Percentiles rank a stretch among this genome's conserved stretches.
These are phyloP conservation scores for Drosophila anomelani DNA, from an alignment of 2,888 invertebrate species.

Conservation along the genomic window DNA sequence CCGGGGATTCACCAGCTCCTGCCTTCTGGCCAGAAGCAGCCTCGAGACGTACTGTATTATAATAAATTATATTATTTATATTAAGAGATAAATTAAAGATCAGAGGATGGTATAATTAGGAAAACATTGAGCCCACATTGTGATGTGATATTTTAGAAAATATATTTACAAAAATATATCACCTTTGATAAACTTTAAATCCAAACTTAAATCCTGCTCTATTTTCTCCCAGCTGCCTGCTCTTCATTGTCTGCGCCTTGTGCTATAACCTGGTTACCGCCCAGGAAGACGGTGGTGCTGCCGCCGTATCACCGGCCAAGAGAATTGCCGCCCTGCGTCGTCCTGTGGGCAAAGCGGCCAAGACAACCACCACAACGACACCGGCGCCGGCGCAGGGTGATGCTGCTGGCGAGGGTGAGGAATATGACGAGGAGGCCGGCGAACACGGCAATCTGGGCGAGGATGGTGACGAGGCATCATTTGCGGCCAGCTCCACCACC, in stretches of 20 bases:
- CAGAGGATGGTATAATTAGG: neutral
- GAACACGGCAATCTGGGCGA: constrained; percentile 80
- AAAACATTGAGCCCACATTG: neutral
- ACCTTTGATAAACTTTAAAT: too few relatives aligned
- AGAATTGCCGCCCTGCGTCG: constrained; percentile 78
- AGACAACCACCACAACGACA: constrained; percentile 81
- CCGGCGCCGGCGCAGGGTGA: constrained; percentile 69
- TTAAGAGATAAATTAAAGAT: neutral
- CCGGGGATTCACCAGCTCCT: constrained; percentile 17
- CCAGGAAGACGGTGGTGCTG: constrained; percentile 68
- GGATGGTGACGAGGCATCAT: constrained; percentile 85
- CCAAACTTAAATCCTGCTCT: neutral
- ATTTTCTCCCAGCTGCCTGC: constrained; percentile 63
- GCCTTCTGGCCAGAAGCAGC: too few relatives aligned
- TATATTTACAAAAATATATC: too few relatives aligned
- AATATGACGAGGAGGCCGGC: constrained; percentile 83
- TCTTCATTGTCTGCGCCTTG: constrained; percentile 75
- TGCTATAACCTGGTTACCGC: constrained; percentile 73
- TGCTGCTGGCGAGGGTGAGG: constrained; percentile 84
- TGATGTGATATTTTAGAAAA: too few relatives aligned
- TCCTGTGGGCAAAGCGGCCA: constrained; percentile 76
- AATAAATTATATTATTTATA: too few relatives aligned
- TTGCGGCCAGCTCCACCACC: constrained; percentile 84
- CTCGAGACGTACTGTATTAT: too few relatives aligned
- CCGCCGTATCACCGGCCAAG: constrained; percentile 64